Evolutionary conservation across 1,140 invertebrate genomes (phyloP), one percentile per base, ranked within the genome.

Genomic region (Agrilus planipennis): DNA sequence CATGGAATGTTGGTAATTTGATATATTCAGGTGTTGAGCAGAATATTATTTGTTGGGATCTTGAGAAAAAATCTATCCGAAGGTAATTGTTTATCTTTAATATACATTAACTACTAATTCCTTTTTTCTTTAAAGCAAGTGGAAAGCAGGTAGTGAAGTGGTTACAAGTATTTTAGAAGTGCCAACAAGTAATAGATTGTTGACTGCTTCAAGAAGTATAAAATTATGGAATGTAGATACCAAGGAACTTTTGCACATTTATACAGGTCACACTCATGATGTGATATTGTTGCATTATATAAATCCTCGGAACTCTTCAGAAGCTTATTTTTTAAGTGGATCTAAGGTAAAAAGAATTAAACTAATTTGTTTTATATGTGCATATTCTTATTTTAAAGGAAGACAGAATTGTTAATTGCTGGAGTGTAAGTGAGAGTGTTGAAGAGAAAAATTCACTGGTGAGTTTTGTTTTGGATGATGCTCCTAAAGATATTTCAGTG

Each of bases 401-500:
- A 36, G 75, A 79, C 50, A 46, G 70, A 51, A 61, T 72, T 39
- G 56, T 81, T 6, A 73, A 64, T 64, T 67, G 72, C 41, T 80
- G 78, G 78, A 72, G 63, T 42, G 59, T 74, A 22, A 63, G 61
- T 49, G 60, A 65, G 58, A 43, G 50, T 34, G 54, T 49, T 30
- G 59, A 54, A 46, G 61, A 67, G 12, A 66, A 63, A 49, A 53
- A 57, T 40, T 51, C 66, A 20, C 49, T 66, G 21, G 62, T 64
- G 14, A 74, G 69, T 43, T 76, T 83, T 51, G 65, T 78, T 1
- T 64, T 84, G 53, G 76, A 79, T 52, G 77, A 82, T 54, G 69
- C 75, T 20, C 73, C 75, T 0, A 63, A 66, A n/a, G 65, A 66
- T 39, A 50, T 83, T 51, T 69, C 45, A 52, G 56, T 61, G 39